Evolutionary conservation across 2,888 invertebrate species (phyloP).

Genomic region (Catocala sponsa): DNA sequence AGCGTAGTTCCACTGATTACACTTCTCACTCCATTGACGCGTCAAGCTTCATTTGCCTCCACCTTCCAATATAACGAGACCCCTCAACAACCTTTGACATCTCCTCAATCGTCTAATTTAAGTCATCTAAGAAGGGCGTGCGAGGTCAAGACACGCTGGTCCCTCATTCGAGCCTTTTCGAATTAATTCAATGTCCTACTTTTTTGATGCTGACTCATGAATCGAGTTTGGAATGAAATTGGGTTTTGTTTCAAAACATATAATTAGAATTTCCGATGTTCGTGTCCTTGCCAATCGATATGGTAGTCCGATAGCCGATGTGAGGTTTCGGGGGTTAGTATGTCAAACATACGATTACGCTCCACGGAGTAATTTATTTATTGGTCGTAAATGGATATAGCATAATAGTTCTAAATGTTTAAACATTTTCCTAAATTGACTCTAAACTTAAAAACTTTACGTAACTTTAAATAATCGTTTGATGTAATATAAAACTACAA

Average conservation of each 20-base stretch:
- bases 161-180: slow-evolving; percentile 52
- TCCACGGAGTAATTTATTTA: too few species aligned
- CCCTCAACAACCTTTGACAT: slow-evolving; percentile 22
- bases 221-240: slow-evolving; percentile 51
- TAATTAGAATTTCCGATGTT: slow-evolving; percentile 49
- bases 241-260: slow-evolving; percentile 51
- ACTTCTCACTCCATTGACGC: slow-evolving; percentile 65
- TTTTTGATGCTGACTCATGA: slow-evolving; percentile 64
- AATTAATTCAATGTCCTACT: slow-evolving; percentile 67
- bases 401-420: too few species aligned
- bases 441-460: too few species aligned
- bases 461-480: too few species aligned
- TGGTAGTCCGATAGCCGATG: neutral
- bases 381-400: too few species aligned
- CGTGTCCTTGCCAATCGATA: slow-evolving; percentile 26
- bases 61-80: slow-evolving; percentile 46
- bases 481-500: too few species aligned
- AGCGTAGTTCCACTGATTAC: slow-evolving; percentile 63
- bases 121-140: slow-evolving; percentile 6
- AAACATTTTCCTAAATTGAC: too few species aligned
- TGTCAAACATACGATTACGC: neutral
- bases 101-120: slow-evolving; percentile 19
- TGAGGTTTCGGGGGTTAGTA: neutral
- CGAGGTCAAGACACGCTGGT: slow-evolving; percentile 39
- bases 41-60: slow-evolving; percentile 65